Percentiles rank a stretch among this genome's conserved stretches.
These are phyloP conservation scores for Platynereis dumerilii DNA, from an alignment of 2,888 invertebrate species.

Conservation along the genomic window DNA sequence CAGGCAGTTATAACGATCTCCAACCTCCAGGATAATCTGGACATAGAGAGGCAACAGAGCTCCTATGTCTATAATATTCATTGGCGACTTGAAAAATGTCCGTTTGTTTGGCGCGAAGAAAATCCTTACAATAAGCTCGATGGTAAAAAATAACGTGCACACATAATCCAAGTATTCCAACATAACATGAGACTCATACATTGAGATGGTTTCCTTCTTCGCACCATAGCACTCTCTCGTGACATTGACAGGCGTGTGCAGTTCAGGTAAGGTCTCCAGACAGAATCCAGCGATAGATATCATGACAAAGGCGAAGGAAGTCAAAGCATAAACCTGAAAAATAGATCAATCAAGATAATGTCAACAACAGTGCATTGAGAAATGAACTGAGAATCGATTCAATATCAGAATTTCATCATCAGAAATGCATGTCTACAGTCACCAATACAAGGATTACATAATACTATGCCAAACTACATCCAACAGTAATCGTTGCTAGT, in stretches of 20 bases:
- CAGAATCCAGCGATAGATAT: slow-evolving; percentile 60
- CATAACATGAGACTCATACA: slow-evolving; percentile 25
- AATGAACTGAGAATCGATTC: too few species aligned
- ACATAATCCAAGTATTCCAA: slow-evolving; percentile 54
- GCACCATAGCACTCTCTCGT: slow-evolving; percentile 26
- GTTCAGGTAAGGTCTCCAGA: slow-evolving; percentile 54
- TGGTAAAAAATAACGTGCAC: slow-evolving; percentile 59
- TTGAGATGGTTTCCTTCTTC: slow-evolving; percentile 7
- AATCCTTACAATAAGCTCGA: slow-evolving; percentile 56
- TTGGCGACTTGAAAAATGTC: slow-evolving; percentile 50
- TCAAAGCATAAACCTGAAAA: slow-evolving; percentile 56
- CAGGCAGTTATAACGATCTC: slow-evolving; percentile 51
- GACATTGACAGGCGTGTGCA: slow-evolving; percentile 38
- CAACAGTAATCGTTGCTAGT: too few species aligned
- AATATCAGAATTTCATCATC: too few species aligned
- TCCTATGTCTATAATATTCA: slow-evolving; percentile 60
- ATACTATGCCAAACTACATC: too few species aligned
- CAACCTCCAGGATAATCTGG: slow-evolving; percentile 53
- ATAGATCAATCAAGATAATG: not conserved
- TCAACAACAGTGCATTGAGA: too few species aligned
- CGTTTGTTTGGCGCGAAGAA: slow-evolving; percentile 53
- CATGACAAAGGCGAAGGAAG: slow-evolving; percentile 58
- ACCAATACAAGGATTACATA: too few species aligned
- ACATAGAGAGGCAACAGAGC: slow-evolving; percentile 60
- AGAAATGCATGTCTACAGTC: too few species aligned